Base-by-base conservation (phyloP, 1,140 invertebrate genomes). In the Leptoteleia sp. region DNA sequence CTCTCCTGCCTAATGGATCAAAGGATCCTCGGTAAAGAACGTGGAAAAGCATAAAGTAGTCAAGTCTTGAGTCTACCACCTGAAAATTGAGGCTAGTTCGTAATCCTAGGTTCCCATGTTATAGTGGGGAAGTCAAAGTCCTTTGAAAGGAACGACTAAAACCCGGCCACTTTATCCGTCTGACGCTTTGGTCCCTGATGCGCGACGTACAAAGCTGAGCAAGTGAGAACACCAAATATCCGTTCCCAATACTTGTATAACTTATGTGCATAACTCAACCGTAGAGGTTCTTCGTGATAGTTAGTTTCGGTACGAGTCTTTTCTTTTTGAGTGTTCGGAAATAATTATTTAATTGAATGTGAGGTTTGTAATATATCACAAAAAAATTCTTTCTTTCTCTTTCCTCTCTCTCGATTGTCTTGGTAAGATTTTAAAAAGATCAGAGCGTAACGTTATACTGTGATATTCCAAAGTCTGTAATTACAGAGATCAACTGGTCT, bases 1-100 rank as follows among this genome's bases (percentile, higher is more conserved):
- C 67, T 72, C 33, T 67, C 54, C 47, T 72, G 45, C 54, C 47
- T 78, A 77, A 77, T 77, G 65, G 67, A 71, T 77, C 75, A 77
- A 77, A 77, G 67, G 54, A 65, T 40, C n/a, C 37, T 40, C 12
- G 50, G 52, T 52, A 71, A 77, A 77, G 59, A 77, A 71, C 43
- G 59, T 43, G 52, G 61, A 67, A 65, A 65, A 71, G 65, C 64
- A 71, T 71, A 59, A 71, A 77, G 65, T 65, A 70, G 59, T 71
- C 67, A 71, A 71, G 59, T 59, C 52, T 45, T 70, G 59, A 40
- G 71, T 70, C 43, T 15, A 42, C 42, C 33, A 40, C 6, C 27
- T 77, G 43, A 77, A 77, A 78, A 78, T 78, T 72, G 75, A 78
- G 54, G 75, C 54, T 43, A 59, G 33, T 45, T 67, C 45, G 67